Evolutionary conservation across 2,888 invertebrate species (phyloP), one percentile per base, ranked within the genome.

Genomic region (Cosmorhoe ocellata): DNA sequence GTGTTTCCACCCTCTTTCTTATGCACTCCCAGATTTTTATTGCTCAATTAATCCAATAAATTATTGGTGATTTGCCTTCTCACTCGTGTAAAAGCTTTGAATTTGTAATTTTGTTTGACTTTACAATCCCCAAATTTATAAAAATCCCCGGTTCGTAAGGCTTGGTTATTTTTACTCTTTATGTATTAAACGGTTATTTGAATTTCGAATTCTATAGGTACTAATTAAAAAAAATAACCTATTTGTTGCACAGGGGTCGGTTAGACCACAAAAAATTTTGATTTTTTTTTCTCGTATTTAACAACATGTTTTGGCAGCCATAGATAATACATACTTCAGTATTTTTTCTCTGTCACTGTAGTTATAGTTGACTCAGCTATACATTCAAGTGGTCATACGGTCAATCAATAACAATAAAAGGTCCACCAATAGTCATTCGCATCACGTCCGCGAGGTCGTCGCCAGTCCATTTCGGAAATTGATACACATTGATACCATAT

Each of bases 371-470:
- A 41, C 30, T 49, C 46, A 59, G 41, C 59, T 63, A 66, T 67
- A 66, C 40, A 48, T 59, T 66, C 62, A 63, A 67, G 69, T 63
- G 68, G 68, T 65, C 71, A 59, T 69, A 74, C 69, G 81, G 79
- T 80, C 85, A 84, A 82, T 84, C 84, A 81, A 84, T 81, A 81
- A 79, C 75, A 81, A 79, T 86, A 85, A 84, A 83, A 81, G 74
- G 73, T 76, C 74, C 73, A 67, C 71, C 71, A 67, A 76, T 78
- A 71, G 69, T 69, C 73, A 88, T 86, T 87, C 87, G 36, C 65
- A 69, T 81, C 89, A 88, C 88, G 89, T 82, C 67, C 80, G 71
- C 67, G 70, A 73, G 68, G 75, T 76, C 82, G 84, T 87, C 86
- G 79, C 79, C 81, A 72, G 69, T 67, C 83, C 79, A 84, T 81